Base-by-base conservation (phyloP, 2,888 invertebrate genomes). In the Tyria jacobaeae region DNA sequence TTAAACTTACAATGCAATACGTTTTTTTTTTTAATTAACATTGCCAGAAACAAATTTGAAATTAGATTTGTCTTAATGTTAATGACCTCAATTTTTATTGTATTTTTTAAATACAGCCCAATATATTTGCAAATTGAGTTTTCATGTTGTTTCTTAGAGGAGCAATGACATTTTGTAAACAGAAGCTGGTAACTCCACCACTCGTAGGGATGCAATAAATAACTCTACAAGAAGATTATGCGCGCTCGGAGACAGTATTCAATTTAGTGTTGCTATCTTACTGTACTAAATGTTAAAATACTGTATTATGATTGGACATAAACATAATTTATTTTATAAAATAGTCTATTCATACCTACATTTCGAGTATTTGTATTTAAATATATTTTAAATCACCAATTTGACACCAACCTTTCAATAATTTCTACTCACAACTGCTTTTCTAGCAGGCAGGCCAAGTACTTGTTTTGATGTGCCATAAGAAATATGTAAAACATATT, bases 201-300 rank as follows among this genome's bases (percentile, higher is more conserved):
- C 35, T 59, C 25, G 52, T 9, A 25, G 25, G 17, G 35, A 9
- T 17, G 37, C 57, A 37, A 61, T 73, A 72, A 72, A 73, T 73
- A 68, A 73, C 65, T 72, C 73, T 4, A n/a, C 15, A 50, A 9
- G 52, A 50, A 63, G 57, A 76, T 75, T 62, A 75, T 75, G 62
- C 69, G 60, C 35, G 62, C 57, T 50, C 37, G 2, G n/a, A 73
- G 73, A 75, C 72, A 65, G 47, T 47, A 52, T 68, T 65, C 61
- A 64, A 68, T 72, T 71, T 68, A 35, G 27, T 59, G 37, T 51
- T 15, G 35, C 9, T 35, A 35, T 59, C 25, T 47, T 17, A 44
- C 41, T 51, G 24, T 51, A 21, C 21, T 58, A 12, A 48, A 48
- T 56, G 25, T 48, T 56, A 47, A 56, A 35, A 21, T 5, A 12